Evolutionary conservation across 2,113 vertebrate species (phyloP).

Genomic region (Galemys pyrenaicus): DNA sequence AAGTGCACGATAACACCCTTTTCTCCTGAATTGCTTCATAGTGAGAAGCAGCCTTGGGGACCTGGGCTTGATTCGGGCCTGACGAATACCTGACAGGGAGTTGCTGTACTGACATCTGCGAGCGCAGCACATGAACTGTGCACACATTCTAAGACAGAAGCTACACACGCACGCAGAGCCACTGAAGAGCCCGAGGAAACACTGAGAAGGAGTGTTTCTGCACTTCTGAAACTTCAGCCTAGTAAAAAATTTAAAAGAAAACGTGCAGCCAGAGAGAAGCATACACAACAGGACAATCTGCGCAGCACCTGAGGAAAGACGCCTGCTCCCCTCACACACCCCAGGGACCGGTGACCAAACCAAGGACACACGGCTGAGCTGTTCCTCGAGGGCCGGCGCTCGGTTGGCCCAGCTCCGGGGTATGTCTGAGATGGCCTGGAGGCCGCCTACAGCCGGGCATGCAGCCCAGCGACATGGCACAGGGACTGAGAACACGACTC

Average conservation of each 20-base stretch:
- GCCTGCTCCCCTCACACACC: background rate
- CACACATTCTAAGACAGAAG: too few relatives aligned
- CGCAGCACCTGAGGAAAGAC: background rate
- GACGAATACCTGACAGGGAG: background rate
- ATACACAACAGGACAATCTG: background rate
- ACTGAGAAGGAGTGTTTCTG: background rate
- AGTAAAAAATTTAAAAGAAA: background rate
- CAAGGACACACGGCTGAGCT: background rate
- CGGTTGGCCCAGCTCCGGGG: background rate
- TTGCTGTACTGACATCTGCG: too few relatives aligned
- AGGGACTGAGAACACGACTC: background rate
- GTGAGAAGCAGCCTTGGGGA: background rate
- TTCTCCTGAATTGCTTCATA: background rate
- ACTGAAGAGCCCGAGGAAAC: background rate
- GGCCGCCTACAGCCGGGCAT: background rate
- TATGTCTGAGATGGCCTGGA: background rate
- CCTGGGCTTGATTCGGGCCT: background rate
- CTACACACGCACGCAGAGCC: background rate
- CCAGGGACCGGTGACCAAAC: background rate
- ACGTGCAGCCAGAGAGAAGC: background rate
- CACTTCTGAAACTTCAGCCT: conserved; percentile 20
- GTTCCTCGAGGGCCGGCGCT: background rate
- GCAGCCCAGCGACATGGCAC: background rate
- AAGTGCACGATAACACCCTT: background rate
- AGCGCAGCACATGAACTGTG: background rate